These are phyloP conservation scores for Lagorchestes hirsutus DNA, from an alignment of 2,797 vertebrate species.

Conservation along the genomic window DNA sequence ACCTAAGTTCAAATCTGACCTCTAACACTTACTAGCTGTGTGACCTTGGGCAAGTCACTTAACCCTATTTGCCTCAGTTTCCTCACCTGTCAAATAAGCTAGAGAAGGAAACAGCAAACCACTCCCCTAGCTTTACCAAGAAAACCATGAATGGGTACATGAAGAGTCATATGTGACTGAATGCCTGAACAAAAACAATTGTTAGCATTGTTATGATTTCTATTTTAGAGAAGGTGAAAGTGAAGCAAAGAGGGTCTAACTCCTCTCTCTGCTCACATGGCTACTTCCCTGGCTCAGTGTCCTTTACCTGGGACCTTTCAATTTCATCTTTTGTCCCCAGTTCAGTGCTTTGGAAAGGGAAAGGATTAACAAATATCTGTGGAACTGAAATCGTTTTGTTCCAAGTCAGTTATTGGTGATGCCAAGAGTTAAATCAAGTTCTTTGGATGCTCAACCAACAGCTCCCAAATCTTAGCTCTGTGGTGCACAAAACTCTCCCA, in stretches of 20 bases:
- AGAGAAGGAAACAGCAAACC: neutral
- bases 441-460: neutral
- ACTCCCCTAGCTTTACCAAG: neutral
- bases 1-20: neutral
- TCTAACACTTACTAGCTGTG: neutral
- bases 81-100: neutral
- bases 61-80: neutral
- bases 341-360: neutral
- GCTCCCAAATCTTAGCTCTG: neutral
- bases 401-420: neutral
- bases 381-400: neutral
- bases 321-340: neutral
- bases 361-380: neutral
- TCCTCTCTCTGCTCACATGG: neutral
- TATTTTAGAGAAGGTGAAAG: no score
- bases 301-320: neutral
- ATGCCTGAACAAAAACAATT: neutral
- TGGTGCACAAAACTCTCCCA: neutral
- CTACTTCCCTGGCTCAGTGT: accelerated
- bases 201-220: neutral
- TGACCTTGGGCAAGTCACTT: neutral
- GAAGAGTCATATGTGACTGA: neutral
- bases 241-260: no score
- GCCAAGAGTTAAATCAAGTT: neutral
- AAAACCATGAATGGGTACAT: neutral